Evolutionary conservation across 2,888 invertebrate genomes (phyloP), one percentile per base, ranked within the genome.

Genomic region (Iphiclides podalirius): DNA sequence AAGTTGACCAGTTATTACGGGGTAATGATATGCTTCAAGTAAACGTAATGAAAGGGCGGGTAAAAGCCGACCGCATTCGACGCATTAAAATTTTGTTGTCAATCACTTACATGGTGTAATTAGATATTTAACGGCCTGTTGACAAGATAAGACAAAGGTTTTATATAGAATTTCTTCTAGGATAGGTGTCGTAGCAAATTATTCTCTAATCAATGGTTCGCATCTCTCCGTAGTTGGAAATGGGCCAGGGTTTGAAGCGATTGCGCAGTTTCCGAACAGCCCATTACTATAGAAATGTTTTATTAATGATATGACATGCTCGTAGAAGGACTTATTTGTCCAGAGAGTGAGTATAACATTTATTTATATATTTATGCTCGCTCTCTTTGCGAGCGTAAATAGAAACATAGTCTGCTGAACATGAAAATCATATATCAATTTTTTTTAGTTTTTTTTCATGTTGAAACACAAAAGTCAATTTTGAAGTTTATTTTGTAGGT

Each of bases 171-270:
- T 9, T 41, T 31, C 39, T 36, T 41, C 28, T 11, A 37, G 12
- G 14, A 41, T 40, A 51, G 50, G 50, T 46, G 50, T 36, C 15
- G 15, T 11, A 26, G 40, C 50, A 45, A 50, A 50, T 40, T 45
- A 45, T 45, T 51, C 28, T 37, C 31, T 46, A 40, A 45, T 31
- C 20, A 33, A n/a, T 17, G 14, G 14, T 34, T 44, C 35, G 11
- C 14, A 51, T 51, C 50, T 51, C 23, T 20, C 36, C 50, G 33
- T 41, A 40, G 50, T 51, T 51, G 50, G 50, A 51, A 41, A 37
- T 33, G 37, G 50, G 40, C 50, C 50, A 51, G 45, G 40, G 41
- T 36, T 36, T 36, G 15, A 51, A 45, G 31, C 17, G n/a, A n/a
- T 44, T 49, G 49, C 49, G 26, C 44, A 41, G 34, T 44, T 35